Evolutionary conservation across 2,797 vertebrate species (phyloP).

Genomic region (Bradypodion pumilum): DNA sequence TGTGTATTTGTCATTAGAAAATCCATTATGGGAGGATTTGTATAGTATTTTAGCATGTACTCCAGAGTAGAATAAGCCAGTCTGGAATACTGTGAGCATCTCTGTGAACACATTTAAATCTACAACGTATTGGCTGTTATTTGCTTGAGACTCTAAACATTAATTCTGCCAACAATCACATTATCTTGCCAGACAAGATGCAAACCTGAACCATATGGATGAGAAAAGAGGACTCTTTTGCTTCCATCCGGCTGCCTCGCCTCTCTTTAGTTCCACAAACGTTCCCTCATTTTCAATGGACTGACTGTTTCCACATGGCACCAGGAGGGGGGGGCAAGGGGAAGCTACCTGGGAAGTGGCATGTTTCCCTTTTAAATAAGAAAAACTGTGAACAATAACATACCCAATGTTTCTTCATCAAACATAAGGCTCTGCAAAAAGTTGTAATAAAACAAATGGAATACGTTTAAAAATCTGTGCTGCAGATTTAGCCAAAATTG

Average conservation of each 20-base stretch:
- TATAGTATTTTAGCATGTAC: conserved; percentile 71
- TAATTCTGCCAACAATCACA: conserved; percentile 76
- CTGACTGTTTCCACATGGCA: conserved; percentile 70
- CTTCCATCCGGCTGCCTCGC: conserved; percentile 71
- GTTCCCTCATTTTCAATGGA: conserved; percentile 61
- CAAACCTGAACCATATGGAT: conserved; percentile 79
- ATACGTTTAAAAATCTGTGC: conserved; percentile 67
- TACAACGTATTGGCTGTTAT: conserved; percentile 62
- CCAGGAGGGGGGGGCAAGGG: conserved; percentile 63
- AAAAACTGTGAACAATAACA: conserved; percentile 67
- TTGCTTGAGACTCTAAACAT: conserved; percentile 70
- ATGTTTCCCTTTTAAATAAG: conserved; percentile 53
- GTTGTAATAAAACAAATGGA: conserved; percentile 59
- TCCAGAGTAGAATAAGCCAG: conserved; percentile 69
- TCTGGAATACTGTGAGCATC: conserved; percentile 69
- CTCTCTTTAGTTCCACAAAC: conserved; percentile 68
- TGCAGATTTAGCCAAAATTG: conserved; percentile 61
- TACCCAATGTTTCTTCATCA: conserved; percentile 63
- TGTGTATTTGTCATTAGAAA: conserved; percentile 50
- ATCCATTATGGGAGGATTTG: conserved; percentile 69
- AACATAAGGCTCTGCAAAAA: conserved; percentile 69
- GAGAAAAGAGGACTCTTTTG: conserved; percentile 74
- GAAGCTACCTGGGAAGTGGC: conserved; percentile 63
- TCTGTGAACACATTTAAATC: conserved; percentile 57
- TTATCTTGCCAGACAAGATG: conserved; percentile 76